Conservation (phyloP, 2,888 invertebrate genomes). For the Agonopterix subpropinquella region DNA sequence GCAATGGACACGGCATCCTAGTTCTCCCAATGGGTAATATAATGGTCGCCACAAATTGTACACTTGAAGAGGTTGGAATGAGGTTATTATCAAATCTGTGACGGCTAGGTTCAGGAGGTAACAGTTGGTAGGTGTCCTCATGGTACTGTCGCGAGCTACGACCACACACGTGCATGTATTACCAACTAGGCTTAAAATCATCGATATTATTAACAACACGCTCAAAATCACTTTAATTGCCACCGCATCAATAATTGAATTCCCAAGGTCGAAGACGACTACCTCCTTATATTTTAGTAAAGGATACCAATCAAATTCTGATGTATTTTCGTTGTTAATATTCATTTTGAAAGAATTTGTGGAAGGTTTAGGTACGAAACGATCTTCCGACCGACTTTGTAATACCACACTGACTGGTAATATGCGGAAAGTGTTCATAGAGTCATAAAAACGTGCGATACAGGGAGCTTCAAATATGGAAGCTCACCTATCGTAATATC, state of each 20-base stretch:
- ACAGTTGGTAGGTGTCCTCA: slow-evolving; percentile 89
- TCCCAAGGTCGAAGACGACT: slow-evolving; percentile 42
- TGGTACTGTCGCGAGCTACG: slow-evolving; percentile 81
- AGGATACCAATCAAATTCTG: slow-evolving; percentile 40
- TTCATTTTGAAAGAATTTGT: slow-evolving; percentile 2
- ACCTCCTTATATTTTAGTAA: slow-evolving; percentile 51
- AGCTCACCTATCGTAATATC: no score
- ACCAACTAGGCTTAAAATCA: slow-evolving; percentile 82
- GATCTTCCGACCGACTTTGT: no score
- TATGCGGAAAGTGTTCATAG: no score
- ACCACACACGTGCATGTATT: slow-evolving; percentile 87
- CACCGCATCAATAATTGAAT: slow-evolving; percentile 12
- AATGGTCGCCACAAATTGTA: slow-evolving; percentile 85
- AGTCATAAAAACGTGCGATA: no score
- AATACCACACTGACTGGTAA: no score
- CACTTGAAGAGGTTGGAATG: slow-evolving; percentile 86
- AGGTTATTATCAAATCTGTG: slow-evolving; percentile 82
- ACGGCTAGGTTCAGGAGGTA: slow-evolving; percentile 87
- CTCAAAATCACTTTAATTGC: slow-evolving; percentile 69
- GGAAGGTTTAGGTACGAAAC: no score
- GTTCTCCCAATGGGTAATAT: slow-evolving; percentile 84
- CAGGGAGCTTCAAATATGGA: no score
- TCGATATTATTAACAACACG: slow-evolving; percentile 76
- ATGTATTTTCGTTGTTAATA: slow-evolving; percentile 20
- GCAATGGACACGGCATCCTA: slow-evolving; percentile 83